A percentile compares a stretch with the other conserved stretches of the same genome.
phyloP scores from a whole-genome alignment of 2,888 invertebrate species.

The Dioctria linearis region DNA sequence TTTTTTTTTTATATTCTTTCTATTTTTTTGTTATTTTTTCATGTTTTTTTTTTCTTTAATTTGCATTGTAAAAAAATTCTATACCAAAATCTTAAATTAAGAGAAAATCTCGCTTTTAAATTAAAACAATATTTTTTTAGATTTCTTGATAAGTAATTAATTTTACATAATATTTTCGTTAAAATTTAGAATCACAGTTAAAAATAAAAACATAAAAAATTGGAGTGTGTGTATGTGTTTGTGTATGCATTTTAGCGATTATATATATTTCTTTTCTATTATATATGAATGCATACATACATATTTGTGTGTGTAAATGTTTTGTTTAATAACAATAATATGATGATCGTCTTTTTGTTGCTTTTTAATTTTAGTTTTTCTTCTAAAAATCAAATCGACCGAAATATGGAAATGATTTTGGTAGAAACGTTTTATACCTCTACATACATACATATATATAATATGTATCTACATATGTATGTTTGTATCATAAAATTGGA shows the following conservation, averaged over 20 bases:
- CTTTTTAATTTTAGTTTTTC: conserved; percentile 16
- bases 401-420: conserved; percentile 7
- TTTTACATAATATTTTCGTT: conserved; percentile 43
- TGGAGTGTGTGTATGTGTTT: conserved; percentile 11
- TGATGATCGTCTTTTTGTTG: neutral
- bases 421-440: conserved; percentile 23
- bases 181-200: conserved; percentile 56
- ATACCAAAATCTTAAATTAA: conserved; percentile 53
- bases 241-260: conserved; percentile 25
- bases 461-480: conserved; percentile 9
- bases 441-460: neutral
- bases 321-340: too few relatives aligned
- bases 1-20: conserved; percentile 45
- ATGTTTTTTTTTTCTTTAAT: conserved; percentile 48
- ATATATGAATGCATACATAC: too few relatives aligned
- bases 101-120: conserved; percentile 50
- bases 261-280: conserved; percentile 20
- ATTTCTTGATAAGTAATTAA: conserved; percentile 42
- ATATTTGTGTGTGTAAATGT: too few relatives aligned
- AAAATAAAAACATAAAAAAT: conserved; percentile 43
- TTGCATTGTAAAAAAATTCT: conserved; percentile 55
- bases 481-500: neutral
- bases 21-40: conserved; percentile 45
- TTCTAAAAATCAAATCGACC: conserved; percentile 18
- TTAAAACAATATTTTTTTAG: conserved; percentile 45